Percentiles rank a stretch among this genome's conserved stretches.
Conservation (phyloP, 2,888 invertebrate species). For the Minunthozetes semirufus region DNA sequence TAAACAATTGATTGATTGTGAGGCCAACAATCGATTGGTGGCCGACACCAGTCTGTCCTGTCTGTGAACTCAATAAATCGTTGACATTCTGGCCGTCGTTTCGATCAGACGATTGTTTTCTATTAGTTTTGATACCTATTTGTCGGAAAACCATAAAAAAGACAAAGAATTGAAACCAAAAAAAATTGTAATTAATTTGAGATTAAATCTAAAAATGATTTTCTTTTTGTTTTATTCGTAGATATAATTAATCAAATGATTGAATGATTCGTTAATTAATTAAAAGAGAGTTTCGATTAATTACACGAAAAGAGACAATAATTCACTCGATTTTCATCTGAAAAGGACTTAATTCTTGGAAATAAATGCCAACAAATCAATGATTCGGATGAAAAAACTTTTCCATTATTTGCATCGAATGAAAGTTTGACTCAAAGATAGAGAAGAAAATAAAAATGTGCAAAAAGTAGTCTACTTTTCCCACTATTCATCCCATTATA, state of each 20-base stretch:
- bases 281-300: neutral
- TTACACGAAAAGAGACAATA: too few relatives aligned
- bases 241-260: neutral
- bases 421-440: too few relatives aligned
- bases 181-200: neutral
- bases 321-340: too few relatives aligned
- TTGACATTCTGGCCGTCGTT: slow-evolving; percentile 4
- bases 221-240: neutral
- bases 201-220: neutral
- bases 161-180: neutral
- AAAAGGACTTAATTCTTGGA: too few relatives aligned
- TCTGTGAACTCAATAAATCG: slow-evolving; percentile 33
- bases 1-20: slow-evolving; percentile 11
- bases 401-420: too few relatives aligned
- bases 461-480: neutral
- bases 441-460: neutral
- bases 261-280: neutral
- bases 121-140: slow-evolving; percentile 4
- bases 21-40: neutral
- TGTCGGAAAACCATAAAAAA: neutral
- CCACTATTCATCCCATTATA: neutral
- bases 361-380: too few relatives aligned
- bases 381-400: too few relatives aligned
- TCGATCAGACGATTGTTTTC: neutral
- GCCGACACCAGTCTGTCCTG: neutral